Evolutionary conservation across 2,888 invertebrate genomes (phyloP).

Genomic region (Chrysolina oricalcia): DNA sequence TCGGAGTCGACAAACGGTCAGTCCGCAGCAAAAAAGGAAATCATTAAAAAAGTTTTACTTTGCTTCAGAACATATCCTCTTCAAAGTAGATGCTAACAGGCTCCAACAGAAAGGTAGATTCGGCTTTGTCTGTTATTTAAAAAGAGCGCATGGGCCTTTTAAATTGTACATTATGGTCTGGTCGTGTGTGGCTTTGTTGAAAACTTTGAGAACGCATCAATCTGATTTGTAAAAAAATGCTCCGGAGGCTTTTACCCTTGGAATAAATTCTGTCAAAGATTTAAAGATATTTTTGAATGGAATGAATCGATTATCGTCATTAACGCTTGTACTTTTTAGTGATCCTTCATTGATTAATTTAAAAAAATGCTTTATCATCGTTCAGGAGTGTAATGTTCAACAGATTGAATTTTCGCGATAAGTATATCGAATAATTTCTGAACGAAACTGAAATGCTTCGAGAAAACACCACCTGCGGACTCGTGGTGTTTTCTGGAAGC

Average conservation of each 20-base stretch:
- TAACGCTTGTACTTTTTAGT: too few species aligned
- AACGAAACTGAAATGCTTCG: too few species aligned
- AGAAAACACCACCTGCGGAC: too few species aligned
- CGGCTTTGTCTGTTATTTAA: slow-evolving; percentile 34
- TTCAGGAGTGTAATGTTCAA: too few species aligned
- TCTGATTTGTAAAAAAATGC: background rate
- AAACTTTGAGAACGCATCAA: background rate
- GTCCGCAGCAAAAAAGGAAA: slow-evolving; percentile 32
- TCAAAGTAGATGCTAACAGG: slow-evolving; percentile 38
- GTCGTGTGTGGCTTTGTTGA: slow-evolving; percentile 5
- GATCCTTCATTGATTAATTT: too few species aligned
- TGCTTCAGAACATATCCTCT: slow-evolving; percentile 28
- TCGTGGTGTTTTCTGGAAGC: too few species aligned
- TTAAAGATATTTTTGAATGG: background rate
- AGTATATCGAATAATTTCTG: too few species aligned
- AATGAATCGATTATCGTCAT: background rate
- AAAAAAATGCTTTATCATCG: too few species aligned
- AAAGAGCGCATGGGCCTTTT: slow-evolving; percentile 17
- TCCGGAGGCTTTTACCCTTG: background rate
- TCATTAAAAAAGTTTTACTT: slow-evolving; percentile 40
- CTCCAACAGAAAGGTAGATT: slow-evolving; percentile 18
- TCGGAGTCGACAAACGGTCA: slow-evolving; percentile 11
- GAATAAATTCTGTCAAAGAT: background rate
- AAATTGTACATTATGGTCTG: slow-evolving; percentile 2
- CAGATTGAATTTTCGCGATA: too few species aligned